phyloP scores from a whole-genome alignment of 2,888 invertebrate species.

The Eudasyphora cyanicolor region DNA sequence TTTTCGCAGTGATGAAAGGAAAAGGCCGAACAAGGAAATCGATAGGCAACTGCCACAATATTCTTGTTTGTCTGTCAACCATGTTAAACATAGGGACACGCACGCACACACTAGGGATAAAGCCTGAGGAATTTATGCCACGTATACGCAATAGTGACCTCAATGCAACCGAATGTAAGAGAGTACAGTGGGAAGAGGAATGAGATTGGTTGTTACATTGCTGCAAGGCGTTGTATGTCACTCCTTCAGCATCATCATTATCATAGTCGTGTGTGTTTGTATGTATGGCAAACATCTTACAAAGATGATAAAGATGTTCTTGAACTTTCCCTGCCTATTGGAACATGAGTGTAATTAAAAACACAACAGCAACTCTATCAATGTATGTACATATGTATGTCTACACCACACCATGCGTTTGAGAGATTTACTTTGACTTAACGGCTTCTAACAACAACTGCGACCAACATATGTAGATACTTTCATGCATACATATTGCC shows the following conservation, averaged over 20 bases:
- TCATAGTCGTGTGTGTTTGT: not conserved
- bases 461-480: too few relatives aligned
- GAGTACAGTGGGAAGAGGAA: not conserved
- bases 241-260: not conserved
- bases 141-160: conserved; percentile 52
- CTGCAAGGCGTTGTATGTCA: not conserved
- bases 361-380: not conserved
- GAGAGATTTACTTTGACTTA: not conserved
- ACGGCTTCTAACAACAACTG: not conserved
- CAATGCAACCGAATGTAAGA: not conserved
- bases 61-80: conserved; percentile 12
- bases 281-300: conserved; percentile 1
- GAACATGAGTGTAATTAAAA: conserved; percentile 26
- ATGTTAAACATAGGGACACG: not conserved
- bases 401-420: not conserved
- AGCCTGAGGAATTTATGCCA: conserved; percentile 42
- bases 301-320: conserved; percentile 45
- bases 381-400: not conserved
- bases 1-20: not conserved
- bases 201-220: not conserved
- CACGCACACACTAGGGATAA: not conserved
- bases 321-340: conserved; percentile 51
- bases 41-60: conserved; percentile 30
- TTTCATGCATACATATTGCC: not conserved
- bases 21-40: conserved; percentile 38